Evolutionary conservation across 2,113 vertebrate species (phyloP).

Genomic region (Synchiropus splendidus): DNA sequence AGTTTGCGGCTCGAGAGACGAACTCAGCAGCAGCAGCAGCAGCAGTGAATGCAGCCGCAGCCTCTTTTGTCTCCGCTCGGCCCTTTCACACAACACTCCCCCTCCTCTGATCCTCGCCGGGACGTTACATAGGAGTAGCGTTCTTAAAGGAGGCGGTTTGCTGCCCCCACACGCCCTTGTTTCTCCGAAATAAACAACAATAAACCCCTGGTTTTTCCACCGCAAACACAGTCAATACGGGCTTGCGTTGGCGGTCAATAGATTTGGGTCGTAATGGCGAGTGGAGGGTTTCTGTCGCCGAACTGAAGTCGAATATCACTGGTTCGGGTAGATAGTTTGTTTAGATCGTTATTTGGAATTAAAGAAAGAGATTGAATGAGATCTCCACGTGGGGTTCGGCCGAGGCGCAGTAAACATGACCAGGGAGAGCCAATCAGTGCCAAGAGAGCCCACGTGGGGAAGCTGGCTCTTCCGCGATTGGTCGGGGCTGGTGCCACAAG

Average conservation of each 20-base stretch:
- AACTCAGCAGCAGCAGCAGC: slow-evolving; percentile 41
- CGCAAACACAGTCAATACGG: no score
- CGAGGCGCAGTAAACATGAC: slow-evolving; percentile 61
- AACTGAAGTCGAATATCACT: no score
- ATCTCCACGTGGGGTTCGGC: slow-evolving; percentile 74
- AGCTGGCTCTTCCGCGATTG: slow-evolving; percentile 54
- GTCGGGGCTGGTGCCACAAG: slow-evolving; percentile 22
- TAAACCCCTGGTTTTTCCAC: no score
- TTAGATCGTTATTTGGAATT: no score
- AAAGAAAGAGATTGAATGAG: slow-evolving; percentile 66
- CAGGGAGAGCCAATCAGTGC: slow-evolving; percentile 47
- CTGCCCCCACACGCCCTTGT: neutral
- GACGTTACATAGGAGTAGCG: slow-evolving; percentile 59
- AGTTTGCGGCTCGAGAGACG: slow-evolving; percentile 60
- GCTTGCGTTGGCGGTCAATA: no score
- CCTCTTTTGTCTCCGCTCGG: slow-evolving; percentile 69
- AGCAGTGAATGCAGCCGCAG: slow-evolving; percentile 60
- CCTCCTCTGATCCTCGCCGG: slow-evolving; percentile 57
- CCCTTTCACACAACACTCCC: slow-evolving; percentile 61
- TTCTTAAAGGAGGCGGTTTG: slow-evolving; percentile 30
- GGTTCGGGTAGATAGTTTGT: no score
- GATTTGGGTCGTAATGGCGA: no score
- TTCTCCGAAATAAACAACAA: no score
- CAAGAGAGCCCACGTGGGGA: slow-evolving; percentile 62
- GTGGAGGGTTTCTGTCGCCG: no score